Percentiles rank a stretch among this genome's conserved stretches.
phyloP scores from a whole-genome alignment of 2,113 vertebrate genomes.

The Lampris megalopsis region DNA sequence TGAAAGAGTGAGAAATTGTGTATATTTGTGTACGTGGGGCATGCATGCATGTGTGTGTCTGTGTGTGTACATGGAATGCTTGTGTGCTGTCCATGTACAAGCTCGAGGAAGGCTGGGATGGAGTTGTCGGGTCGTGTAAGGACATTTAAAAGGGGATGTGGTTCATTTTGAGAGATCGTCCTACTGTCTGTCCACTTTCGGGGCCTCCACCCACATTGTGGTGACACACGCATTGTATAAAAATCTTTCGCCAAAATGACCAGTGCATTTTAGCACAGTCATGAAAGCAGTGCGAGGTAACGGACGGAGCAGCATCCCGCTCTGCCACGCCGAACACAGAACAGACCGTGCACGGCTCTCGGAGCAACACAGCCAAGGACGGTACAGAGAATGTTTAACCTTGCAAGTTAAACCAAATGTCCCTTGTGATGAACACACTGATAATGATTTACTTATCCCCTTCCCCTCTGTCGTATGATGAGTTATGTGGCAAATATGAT shows the following conservation, averaged over 20 bases:
- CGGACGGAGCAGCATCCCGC: neutral
- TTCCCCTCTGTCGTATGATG: neutral
- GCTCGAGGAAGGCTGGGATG: conserved; percentile 13
- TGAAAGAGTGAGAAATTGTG: conserved; percentile 15
- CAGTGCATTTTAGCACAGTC: conserved; percentile 28
- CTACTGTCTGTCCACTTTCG: conserved; percentile 19
- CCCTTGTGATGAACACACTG: neutral
- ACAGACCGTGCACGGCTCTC: neutral
- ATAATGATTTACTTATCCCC: conserved; percentile 11
- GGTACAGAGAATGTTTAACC: conserved; percentile 8
- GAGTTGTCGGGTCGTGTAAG: conserved; percentile 51
- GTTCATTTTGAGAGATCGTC: conserved; percentile 35
- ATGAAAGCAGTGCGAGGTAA: conserved; percentile 13
- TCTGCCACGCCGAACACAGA: neutral
- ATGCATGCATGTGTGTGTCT: neutral
- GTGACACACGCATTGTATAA: conserved; percentile 15
- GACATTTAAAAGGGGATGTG: conserved; percentile 46
- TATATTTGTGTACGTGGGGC: neutral
- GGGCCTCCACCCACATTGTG: conserved; percentile 33
- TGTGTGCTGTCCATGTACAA: conserved; percentile 20
- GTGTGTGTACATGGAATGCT: conserved; percentile 18
- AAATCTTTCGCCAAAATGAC: conserved; percentile 41
- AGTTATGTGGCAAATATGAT: neutral
- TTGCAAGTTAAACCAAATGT: conserved; percentile 1
- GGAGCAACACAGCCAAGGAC: neutral